Percentiles rank a stretch among this genome's conserved stretches.
Conservation (phyloP, 2,797 vertebrate genomes). For the Bovichtus variegatus region DNA sequence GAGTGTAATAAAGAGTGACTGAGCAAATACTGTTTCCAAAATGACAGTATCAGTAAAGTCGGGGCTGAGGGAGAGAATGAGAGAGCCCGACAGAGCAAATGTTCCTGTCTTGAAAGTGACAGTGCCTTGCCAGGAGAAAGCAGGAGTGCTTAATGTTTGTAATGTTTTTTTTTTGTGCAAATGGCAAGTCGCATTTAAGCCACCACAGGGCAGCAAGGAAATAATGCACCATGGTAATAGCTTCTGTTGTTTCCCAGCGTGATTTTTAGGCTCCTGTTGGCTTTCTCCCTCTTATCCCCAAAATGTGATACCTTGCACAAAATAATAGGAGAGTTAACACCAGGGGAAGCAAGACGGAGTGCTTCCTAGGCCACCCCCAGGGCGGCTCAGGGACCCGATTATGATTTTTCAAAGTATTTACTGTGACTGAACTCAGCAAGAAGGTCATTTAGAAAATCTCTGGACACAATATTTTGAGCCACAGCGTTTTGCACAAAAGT, state of each 20-base stretch:
- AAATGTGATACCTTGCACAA: constrained; percentile 67
- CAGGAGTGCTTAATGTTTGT: constrained; percentile 63
- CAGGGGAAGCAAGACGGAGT: constrained; percentile 70
- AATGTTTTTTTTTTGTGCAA: constrained; percentile 37
- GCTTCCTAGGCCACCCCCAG: constrained; percentile 43
- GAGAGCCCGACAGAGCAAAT: constrained; percentile 71
- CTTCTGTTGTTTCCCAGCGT: constrained; percentile 55
- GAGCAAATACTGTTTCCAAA: constrained; percentile 68
- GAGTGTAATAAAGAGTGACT: constrained; percentile 55
- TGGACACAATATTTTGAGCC: constrained; percentile 44
- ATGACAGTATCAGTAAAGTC: constrained; percentile 64
- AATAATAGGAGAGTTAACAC: constrained; percentile 74
- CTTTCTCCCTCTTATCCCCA: constrained; percentile 27
- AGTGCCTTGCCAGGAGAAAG: constrained; percentile 52
- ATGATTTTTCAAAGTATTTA: constrained; percentile 69
- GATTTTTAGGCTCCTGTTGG: constrained; percentile 29
- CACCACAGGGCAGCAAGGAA: constrained; percentile 56
- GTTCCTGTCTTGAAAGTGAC: constrained; percentile 63
- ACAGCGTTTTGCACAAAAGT: constrained; percentile 35
- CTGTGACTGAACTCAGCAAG: constrained; percentile 64
- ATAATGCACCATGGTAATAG: constrained; percentile 69
- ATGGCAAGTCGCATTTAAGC: constrained; percentile 52
- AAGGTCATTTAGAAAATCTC: constrained; percentile 62
- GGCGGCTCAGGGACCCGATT: constrained; percentile 60
- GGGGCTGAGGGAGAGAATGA: constrained; percentile 54